phyloP scores from a whole-genome alignment of 37 sponge, comb jelly and placozoan genomes.

The Tethya wilhelma region DNA sequence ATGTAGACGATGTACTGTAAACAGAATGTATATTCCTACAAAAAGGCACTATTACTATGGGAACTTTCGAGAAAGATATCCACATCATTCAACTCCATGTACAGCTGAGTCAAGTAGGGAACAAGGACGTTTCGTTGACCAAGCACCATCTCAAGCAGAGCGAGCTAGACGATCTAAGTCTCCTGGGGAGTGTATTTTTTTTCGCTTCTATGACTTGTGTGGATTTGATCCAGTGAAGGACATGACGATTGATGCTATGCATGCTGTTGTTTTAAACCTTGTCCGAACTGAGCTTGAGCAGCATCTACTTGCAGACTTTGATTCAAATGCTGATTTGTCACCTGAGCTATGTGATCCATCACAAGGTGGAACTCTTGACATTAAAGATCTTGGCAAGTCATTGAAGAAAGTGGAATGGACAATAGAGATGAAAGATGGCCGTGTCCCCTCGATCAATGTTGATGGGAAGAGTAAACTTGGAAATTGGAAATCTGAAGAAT shows the following conservation, averaged over 20 bases:
- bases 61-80: constrained; percentile 14
- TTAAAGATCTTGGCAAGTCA: not conserved
- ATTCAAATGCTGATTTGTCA: not conserved
- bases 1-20: constrained; percentile 8
- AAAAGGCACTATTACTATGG: constrained; percentile 35
- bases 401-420: constrained; percentile 10
- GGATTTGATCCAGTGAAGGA: constrained; percentile 22
- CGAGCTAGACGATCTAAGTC: not conserved
- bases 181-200: constrained; percentile 24
- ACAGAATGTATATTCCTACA: constrained; percentile 3
- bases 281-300: constrained; percentile 12
- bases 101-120: not conserved
- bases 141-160: constrained; percentile 15
- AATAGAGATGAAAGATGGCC: constrained; percentile 1
- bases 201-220: constrained; percentile 8
- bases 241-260: constrained; percentile 19
- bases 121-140: not conserved
- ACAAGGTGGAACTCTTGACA: not conserved
- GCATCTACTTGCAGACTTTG: constrained; percentile 18
- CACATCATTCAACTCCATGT: not conserved
- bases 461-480: not conserved
- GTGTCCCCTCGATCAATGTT: not conserved
- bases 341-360: not conserved
- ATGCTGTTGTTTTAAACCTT: constrained; percentile 9
- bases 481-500: constrained; percentile 28